Evolutionary conservation across 1,140 invertebrate species (phyloP).

Genomic region (Semibalanus balanoides): DNA sequence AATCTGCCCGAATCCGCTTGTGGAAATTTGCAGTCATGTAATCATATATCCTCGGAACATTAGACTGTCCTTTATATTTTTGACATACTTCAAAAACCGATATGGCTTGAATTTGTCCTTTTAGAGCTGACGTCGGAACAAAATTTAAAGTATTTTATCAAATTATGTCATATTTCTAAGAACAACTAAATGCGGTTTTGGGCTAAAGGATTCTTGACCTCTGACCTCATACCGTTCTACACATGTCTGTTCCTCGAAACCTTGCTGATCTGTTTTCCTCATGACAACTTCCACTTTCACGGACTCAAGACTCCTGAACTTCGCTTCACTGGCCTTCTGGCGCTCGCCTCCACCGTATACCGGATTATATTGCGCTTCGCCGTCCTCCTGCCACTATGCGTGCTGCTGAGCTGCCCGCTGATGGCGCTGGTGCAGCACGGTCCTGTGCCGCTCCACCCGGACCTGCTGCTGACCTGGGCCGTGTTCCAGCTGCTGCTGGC

Average conservation of each 20-base stretch:
- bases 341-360: neutral
- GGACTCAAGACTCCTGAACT: neutral
- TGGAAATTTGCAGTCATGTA: too few relatives aligned
- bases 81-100: too few relatives aligned
- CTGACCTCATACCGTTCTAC: neutral
- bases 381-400: neutral
- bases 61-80: too few relatives aligned
- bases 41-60: too few relatives aligned
- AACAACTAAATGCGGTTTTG: conserved; percentile 52
- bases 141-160: too few relatives aligned
- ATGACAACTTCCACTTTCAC: neutral
- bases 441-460: neutral
- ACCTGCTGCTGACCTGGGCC: neutral
- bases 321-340: neutral
- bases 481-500: neutral
- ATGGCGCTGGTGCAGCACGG: neutral
- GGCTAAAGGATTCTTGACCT: conserved; percentile 6
- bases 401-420: neutral
- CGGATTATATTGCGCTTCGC: neutral
- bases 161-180: too few relatives aligned
- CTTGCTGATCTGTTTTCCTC: neutral
- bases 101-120: too few relatives aligned
- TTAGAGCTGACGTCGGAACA: too few relatives aligned
- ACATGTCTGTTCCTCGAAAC: neutral
- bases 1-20: too few relatives aligned